Conservation (phyloP, 2,888 invertebrate genomes). For the Escarpia spicata region DNA sequence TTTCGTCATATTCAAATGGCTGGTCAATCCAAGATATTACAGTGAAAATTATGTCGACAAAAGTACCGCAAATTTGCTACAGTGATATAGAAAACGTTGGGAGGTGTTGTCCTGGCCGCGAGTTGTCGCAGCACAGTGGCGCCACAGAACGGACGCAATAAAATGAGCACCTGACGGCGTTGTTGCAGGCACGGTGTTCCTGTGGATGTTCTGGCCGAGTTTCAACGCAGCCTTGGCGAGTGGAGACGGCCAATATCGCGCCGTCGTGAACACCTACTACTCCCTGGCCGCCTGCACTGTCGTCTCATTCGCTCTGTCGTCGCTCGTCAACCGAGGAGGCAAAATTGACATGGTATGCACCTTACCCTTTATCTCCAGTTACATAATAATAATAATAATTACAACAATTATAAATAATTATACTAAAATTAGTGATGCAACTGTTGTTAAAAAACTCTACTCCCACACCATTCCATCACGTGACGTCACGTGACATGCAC, state of each 20-base stretch:
- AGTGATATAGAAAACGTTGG: no score
- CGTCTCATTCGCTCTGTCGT: constrained; percentile 84
- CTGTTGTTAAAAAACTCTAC: no score
- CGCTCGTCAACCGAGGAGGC: constrained; percentile 70
- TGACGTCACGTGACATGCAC: no score
- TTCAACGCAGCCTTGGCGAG: constrained; percentile 85
- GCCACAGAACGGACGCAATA: not conserved
- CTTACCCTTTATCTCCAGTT: not conserved
- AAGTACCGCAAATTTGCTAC: no score
- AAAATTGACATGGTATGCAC: constrained; percentile 60
- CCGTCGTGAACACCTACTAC: constrained; percentile 92
- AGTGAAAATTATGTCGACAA: no score
- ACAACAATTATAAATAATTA: no score
- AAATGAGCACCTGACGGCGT: not conserved
- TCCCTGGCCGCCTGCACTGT: constrained; percentile 85
- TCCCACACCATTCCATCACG: no score
- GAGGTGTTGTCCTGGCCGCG: no score
- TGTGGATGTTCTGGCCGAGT: constrained; percentile 98
- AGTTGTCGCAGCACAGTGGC: not conserved
- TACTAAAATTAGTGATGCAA: no score
- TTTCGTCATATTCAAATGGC: no score
- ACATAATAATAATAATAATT: not conserved
- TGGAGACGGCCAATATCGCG: constrained; percentile 81
- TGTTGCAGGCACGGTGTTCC: constrained; percentile 82
- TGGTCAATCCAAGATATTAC: no score